Conservation (phyloP, 1,140 invertebrate species). For the Drosophila aff. region DNA sequence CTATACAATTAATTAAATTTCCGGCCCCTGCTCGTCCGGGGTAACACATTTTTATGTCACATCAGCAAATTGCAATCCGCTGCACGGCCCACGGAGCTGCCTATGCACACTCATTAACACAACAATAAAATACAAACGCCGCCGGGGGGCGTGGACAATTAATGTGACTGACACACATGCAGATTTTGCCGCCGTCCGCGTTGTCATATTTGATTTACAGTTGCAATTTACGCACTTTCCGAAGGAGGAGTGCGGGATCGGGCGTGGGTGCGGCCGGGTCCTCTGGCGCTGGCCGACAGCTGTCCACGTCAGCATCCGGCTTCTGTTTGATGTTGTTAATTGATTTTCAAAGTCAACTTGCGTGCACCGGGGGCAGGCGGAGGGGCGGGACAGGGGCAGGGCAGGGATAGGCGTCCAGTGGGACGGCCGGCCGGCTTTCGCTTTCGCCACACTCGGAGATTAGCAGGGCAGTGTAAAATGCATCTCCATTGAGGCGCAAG, state of each 20-base stretch:
- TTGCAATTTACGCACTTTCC: conserved; percentile 83
- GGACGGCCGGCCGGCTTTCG: conserved; percentile 27
- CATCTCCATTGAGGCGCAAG: conserved; percentile 78
- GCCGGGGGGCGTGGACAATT: conserved; percentile 65
- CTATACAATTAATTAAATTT: conserved; percentile 73
- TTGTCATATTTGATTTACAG: conserved; percentile 85
- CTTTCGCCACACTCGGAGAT: conserved; percentile 73
- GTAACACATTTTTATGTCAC: conserved; percentile 81
- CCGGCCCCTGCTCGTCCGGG: conserved; percentile 25
- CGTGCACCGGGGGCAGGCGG: not conserved
- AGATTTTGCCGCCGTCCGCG: conserved; percentile 76
- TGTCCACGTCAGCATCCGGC: conserved; percentile 79
- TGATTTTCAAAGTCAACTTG: conserved; percentile 84
- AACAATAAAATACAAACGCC: conserved; percentile 73
- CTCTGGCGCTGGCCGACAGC: conserved; percentile 55
- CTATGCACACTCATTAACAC: conserved; percentile 82
- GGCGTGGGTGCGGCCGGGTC: conserved; percentile 7
- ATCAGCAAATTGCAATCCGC: conserved; percentile 69
- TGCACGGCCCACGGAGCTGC: conserved; percentile 16
- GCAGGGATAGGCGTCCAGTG: not conserved
- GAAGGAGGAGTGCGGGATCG: conserved; percentile 8
- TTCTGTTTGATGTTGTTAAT: conserved; percentile 85
- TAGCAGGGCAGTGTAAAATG: conserved; percentile 80
- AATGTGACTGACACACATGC: conserved; percentile 83
- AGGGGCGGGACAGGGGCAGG: not conserved